These are phyloP conservation scores for Octomys mimax DNA, from an alignment of 2,797 vertebrate species.

Conservation along the genomic window DNA sequence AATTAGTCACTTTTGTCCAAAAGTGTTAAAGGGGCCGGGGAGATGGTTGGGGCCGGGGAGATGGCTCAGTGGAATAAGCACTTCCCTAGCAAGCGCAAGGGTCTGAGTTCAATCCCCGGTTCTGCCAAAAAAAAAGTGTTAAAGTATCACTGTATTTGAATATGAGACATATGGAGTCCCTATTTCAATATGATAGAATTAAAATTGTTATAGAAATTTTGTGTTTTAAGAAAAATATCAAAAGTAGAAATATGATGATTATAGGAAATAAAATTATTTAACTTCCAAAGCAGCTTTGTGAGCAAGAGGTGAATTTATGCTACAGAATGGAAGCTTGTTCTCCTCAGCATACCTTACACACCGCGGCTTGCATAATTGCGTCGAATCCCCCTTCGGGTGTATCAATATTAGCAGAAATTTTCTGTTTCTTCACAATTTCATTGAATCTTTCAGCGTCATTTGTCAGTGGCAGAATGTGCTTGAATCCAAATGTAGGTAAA, in stretches of 20 bases:
- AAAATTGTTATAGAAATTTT: slow-evolving; percentile 15
- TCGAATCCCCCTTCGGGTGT: slow-evolving; percentile 97
- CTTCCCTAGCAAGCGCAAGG: no score
- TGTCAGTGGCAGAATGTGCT: slow-evolving; percentile 96
- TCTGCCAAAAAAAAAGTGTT: neutral
- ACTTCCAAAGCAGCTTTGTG: slow-evolving; percentile 25
- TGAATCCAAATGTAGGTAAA: slow-evolving; percentile 96
- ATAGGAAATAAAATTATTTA: slow-evolving; percentile 48
- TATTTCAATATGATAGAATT: slow-evolving; percentile 14
- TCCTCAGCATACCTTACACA: slow-evolving; percentile 94
- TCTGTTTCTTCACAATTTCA: slow-evolving; percentile 93
- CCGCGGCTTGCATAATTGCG: slow-evolving; percentile 98
- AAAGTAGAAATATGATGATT: neutral
- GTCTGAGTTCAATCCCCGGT: no score
- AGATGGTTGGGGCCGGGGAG: no score
- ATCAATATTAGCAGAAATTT: slow-evolving; percentile 96
- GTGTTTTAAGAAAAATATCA: slow-evolving; percentile 42
- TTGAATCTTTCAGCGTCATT: slow-evolving; percentile 95
- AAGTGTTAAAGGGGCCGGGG: neutral
- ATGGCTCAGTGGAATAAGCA: no score
- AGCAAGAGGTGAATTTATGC: neutral
- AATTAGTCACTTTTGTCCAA: slow-evolving; percentile 23
- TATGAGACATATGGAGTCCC: neutral
- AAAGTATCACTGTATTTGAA: slow-evolving; percentile 33
- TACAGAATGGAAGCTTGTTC: neutral